Evolutionary conservation across 2,797 vertebrate species (phyloP).

Genomic region (Notolepis coatsorum): DNA sequence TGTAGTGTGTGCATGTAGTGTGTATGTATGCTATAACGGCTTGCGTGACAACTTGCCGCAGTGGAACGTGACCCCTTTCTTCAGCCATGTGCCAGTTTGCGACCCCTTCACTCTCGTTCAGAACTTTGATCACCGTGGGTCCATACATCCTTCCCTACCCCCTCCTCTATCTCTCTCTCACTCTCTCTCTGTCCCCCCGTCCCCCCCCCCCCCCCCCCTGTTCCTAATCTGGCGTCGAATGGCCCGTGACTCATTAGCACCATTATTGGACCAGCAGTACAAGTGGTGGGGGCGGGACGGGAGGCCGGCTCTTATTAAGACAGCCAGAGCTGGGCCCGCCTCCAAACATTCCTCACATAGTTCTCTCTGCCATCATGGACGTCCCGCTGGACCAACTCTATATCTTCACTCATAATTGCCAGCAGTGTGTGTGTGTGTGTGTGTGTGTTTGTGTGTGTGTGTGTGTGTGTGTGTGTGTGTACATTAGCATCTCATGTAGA

Average conservation of each 20-base stretch:
- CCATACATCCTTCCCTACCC: not conserved
- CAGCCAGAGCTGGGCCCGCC: constrained; percentile 37
- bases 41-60: constrained; percentile 20
- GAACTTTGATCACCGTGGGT: too few relatives aligned
- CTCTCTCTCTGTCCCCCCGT: constrained; percentile 10
- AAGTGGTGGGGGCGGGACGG: constrained; percentile 31
- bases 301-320: constrained; percentile 40
- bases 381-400: too few relatives aligned
- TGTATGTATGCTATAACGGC: too few relatives aligned
- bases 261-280: constrained; percentile 45
- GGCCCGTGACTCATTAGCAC: constrained; percentile 60
- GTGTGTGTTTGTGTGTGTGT: too few relatives aligned
- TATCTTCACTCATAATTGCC: too few relatives aligned
- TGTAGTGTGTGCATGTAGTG: too few relatives aligned
- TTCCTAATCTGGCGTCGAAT: constrained; percentile 34
- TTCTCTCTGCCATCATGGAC: constrained; percentile 25
- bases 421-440: too few relatives aligned
- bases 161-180: not conserved
- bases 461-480: too few relatives aligned
- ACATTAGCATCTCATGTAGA: too few relatives aligned
- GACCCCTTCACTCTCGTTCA: too few relatives aligned
- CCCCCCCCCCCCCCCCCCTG: constrained; percentile 11
- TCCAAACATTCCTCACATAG: constrained; percentile 47
- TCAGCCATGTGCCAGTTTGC: too few relatives aligned
- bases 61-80: not conserved